A percentile compares a stretch with the other conserved stretches of the same genome.
phyloP scores from a whole-genome alignment of 2,797 vertebrate species.

The Gephyroberyx darwinii region DNA sequence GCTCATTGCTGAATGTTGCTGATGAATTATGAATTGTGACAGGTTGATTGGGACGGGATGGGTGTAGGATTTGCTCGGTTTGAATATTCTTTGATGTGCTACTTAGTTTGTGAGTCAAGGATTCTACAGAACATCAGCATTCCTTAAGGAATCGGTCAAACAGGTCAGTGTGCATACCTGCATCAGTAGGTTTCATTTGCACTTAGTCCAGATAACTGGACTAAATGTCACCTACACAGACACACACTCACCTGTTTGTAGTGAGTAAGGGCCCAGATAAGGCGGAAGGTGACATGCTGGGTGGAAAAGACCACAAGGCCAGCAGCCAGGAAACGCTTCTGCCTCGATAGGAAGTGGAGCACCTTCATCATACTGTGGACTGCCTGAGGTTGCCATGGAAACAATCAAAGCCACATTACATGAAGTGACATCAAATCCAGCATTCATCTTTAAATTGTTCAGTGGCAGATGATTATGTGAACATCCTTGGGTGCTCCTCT shows the following conservation, averaged over 20 bases:
- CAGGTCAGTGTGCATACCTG: background rate
- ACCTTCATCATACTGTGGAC: conserved; percentile 83
- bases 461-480: background rate
- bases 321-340: conserved; percentile 82
- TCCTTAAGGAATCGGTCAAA: background rate
- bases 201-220: background rate
- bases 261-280: conserved; percentile 90
- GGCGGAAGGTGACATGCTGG: conserved; percentile 89
- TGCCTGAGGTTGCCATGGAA: conserved; percentile 70
- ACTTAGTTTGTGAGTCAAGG: background rate
- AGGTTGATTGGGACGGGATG: background rate
- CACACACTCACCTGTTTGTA: conserved; percentile 82
- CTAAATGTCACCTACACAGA: background rate
- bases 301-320: conserved; percentile 89
- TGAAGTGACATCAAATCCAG: background rate
- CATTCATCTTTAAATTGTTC: background rate
- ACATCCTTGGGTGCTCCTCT: background rate
- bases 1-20: background rate
- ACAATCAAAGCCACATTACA: background rate
- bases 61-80: background rate
- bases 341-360: conserved; percentile 88
- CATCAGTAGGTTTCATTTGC: background rate
- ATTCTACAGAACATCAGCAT: background rate
- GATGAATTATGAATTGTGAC: background rate
- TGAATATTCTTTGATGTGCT: background rate